phyloP scores from a whole-genome alignment of 1,140 invertebrate species.

The Meteorus sp. region DNA sequence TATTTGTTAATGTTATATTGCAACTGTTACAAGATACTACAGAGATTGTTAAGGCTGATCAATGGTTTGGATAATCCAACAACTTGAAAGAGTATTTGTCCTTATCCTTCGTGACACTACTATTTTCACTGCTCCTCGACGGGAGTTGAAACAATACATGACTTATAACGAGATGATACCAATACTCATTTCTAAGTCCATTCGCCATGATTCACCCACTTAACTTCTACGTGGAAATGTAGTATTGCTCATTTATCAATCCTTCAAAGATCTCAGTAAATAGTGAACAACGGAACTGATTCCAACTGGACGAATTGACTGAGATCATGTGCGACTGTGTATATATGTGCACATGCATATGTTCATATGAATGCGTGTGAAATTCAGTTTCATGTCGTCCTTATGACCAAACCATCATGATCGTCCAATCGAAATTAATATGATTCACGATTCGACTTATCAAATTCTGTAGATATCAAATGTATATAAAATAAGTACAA shows the following conservation, averaged over 20 bases:
- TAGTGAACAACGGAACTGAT: not conserved
- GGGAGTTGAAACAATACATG: not conserved
- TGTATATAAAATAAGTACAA: slow-evolving; percentile 36
- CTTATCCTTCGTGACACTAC: slow-evolving; percentile 4
- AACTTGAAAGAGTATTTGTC: slow-evolving; percentile 22
- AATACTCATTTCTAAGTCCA: no score
- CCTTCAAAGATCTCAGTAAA: not conserved
- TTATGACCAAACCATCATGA: slow-evolving; percentile 11
- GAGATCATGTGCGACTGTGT: no score
- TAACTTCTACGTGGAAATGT: no score
- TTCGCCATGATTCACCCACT: no score
- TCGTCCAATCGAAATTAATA: slow-evolving; percentile 21
- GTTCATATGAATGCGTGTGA: not conserved
- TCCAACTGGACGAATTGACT: no score
- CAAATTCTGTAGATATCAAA: slow-evolving; percentile 31
- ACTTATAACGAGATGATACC: not conserved
- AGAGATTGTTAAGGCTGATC: slow-evolving; percentile 28
- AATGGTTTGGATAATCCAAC: slow-evolving; percentile 28
- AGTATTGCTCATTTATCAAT: no score
- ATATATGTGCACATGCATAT: not conserved
- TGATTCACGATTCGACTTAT: slow-evolving; percentile 24
- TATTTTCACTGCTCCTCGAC: not conserved
- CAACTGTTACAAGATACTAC: slow-evolving; percentile 33
- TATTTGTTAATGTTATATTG: slow-evolving; percentile 34
- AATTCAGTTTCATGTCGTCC: slow-evolving; percentile 2